A percentile compares a stretch with the other conserved stretches of the same genome.
phyloP scores from a whole-genome alignment of 2,888 invertebrate genomes.

The Serripes groenlandicus region DNA sequence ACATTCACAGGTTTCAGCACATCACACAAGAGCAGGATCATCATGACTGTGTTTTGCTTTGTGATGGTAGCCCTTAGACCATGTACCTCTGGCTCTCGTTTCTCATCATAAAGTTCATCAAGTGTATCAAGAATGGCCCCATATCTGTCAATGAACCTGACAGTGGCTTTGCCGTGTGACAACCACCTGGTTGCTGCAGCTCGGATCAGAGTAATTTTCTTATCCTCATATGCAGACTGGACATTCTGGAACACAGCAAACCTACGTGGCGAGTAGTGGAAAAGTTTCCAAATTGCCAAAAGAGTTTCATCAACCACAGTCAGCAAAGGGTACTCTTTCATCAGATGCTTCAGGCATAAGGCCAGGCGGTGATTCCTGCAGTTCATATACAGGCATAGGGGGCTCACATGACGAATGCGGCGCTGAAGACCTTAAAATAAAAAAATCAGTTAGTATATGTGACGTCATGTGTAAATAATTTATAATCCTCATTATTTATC shows the following conservation, averaged over 20 bases:
- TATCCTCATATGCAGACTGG: slow-evolving; percentile 39
- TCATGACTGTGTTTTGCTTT: slow-evolving; percentile 27
- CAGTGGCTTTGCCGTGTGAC: slow-evolving; percentile 43
- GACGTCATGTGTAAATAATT: too few species aligned
- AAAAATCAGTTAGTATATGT: too few species aligned
- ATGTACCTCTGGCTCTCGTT: slow-evolving; percentile 31
- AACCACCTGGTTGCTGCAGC: slow-evolving; percentile 60
- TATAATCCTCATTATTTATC: too few species aligned
- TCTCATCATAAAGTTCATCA: slow-evolving; percentile 37
- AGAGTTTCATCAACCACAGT: slow-evolving; percentile 40
- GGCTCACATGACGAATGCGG: slow-evolving; percentile 36
- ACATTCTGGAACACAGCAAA: slow-evolving; percentile 41
- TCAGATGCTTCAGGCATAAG: slow-evolving; percentile 53
- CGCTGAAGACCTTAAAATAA: slow-evolving; percentile 42
- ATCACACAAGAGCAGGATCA: slow-evolving; percentile 40
- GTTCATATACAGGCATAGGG: slow-evolving; percentile 45
- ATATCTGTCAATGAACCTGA: slow-evolving; percentile 9
- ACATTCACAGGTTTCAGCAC: slow-evolving; percentile 37
- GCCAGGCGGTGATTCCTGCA: slow-evolving; percentile 57
- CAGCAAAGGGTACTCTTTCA: slow-evolving; percentile 41
- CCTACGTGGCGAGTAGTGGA: slow-evolving; percentile 41
- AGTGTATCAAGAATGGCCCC: slow-evolving; percentile 28
- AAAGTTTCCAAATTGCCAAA: slow-evolving; percentile 48
- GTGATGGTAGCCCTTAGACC: slow-evolving; percentile 20
- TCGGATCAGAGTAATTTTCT: slow-evolving; percentile 30